Evolutionary conservation across 2,113 vertebrate genomes (phyloP), one percentile per base, ranked within the genome.

Genomic region (Machaerirhynchus nigripectus): DNA sequence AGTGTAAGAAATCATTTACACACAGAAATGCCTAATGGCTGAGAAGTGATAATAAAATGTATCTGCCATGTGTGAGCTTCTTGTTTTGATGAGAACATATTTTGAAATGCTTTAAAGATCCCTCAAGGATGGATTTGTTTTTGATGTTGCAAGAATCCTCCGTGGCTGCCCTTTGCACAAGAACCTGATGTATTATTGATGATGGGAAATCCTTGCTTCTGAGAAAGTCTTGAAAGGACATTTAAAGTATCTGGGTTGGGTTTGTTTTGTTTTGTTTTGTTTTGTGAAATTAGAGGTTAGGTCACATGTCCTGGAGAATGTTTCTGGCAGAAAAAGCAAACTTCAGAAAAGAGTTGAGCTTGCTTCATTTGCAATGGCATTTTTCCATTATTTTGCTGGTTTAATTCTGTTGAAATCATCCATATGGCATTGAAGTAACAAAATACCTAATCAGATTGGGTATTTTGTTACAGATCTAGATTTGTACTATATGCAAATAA

Each of bases 121-220:
- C 55, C 52, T 88, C 77, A 87, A 93, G 90, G 83, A 83, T 92
- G 74, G 53, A 44, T 87, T 93, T 97, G 88, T 93, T 96, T 96
- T 84, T 81, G 87, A 85, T 95, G 96, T 97, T 71, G 95, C 96
- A 96, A 96, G 89, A 84, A 74, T 85, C 78, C 84, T 95, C 56
- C 28, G 52, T 95, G 92, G 85, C 89, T 97, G 96, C 91, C 93
- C 92, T 97, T 97, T 97, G 94, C 87, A 95, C 89, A 94, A 90
- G 95, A 95, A 86, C 67, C 90, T 88, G 69, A 65, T 84, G 56
- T 89, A 70, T 94, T 93, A 75, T 67, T 74, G 71, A 18, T 46
- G 68, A 85, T 86, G 56, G 76, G 93, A 96, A 97, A 87, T 90
- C 56, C 84, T 95, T 80, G n/a, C 52, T 97, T 96, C 93, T 67